Evolutionary conservation across 2,888 invertebrate species (phyloP), one percentile per base, ranked within the genome.

Genomic region (Cosmorhoe ocellata): DNA sequence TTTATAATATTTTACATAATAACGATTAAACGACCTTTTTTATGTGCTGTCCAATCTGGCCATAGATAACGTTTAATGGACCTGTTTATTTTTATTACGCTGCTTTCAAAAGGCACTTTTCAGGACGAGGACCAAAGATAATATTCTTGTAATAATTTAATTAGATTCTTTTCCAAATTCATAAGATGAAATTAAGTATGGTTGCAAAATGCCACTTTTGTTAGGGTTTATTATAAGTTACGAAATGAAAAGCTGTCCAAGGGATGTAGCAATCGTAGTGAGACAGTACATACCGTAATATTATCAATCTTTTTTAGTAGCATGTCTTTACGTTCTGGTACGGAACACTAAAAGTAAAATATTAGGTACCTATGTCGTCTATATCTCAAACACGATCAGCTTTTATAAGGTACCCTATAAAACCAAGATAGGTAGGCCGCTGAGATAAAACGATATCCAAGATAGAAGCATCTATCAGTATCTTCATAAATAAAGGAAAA

Each of bases 51-150:
- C 55, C 65, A 51, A 40, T 40, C 14, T 37, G 31, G 14, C 26
- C 24, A 62, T 68, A 71, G 71, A 76, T 74, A 74, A 69, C 68
- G 57, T 63, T 24, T 66, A 69, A 75, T 71, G 70, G 68, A 32
- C 55, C 58, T 59, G 69, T 74, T 67, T 54, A 66, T 67, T 74
- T 72, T 69, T 74, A 71, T 64, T 65, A 53, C 52, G 48, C n/a
- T n/a, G n/a, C n/a, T n/a, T 51, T 59, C 30, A 46, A 42, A 50
- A 37, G 13, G 4, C 7, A 22, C 10, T 14, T 7, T 42, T 14
- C 11, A 42, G 32, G 34, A 27, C 28, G 12, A 26, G 11, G 10
- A 24, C 8, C 0, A 18, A 22, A 37, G 36, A 22, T 10, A 22
- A n/a, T 12, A 12, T 24, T 41, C 33, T 33, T 26, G 9, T 24